A percentile compares a stretch with the other conserved stretches of the same genome.
Evolutionary conservation across 1,140 invertebrate genomes (phyloP).

Genomic region (Bombus affinis): DNA sequence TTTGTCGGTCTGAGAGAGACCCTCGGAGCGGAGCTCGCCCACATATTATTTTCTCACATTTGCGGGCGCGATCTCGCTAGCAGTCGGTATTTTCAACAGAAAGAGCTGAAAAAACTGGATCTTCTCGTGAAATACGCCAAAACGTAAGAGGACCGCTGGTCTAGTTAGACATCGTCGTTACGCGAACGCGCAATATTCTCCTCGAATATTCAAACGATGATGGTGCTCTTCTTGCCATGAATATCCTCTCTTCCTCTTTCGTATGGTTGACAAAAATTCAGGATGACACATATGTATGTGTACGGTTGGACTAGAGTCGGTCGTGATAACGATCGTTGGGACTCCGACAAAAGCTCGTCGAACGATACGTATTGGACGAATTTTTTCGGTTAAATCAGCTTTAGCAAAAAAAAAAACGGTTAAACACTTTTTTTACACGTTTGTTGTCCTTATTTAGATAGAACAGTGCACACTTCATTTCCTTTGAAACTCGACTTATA

Average conservation of each 20-base stretch:
- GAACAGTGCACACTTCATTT: background rate
- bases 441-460: background rate
- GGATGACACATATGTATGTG: conserved; percentile 6
- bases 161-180: conserved; percentile 7
- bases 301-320: conserved; percentile 59
- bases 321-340: conserved; percentile 8
- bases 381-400: conserved; percentile 29
- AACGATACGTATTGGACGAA: conserved; percentile 50
- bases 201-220: conserved; percentile 7
- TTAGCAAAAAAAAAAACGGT: conserved; percentile 10
- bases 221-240: background rate
- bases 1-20: conserved; percentile 57
- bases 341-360: background rate
- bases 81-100: background rate
- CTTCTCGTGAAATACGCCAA: conserved; percentile 13
- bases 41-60: conserved; percentile 9
- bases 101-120: conserved; percentile 2
- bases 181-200: conserved; percentile 24
- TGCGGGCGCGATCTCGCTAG: conserved; percentile 12
- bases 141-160: conserved; percentile 6
- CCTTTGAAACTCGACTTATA: background rate
- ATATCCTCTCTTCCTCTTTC: background rate
- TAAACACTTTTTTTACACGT: background rate
- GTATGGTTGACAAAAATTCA: conserved; percentile 11
- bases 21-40: conserved; percentile 30